Evolutionary conservation across 2,888 invertebrate species (phyloP), one percentile per base, ranked within the genome.

Genomic region (Chelonus formosanus): DNA sequence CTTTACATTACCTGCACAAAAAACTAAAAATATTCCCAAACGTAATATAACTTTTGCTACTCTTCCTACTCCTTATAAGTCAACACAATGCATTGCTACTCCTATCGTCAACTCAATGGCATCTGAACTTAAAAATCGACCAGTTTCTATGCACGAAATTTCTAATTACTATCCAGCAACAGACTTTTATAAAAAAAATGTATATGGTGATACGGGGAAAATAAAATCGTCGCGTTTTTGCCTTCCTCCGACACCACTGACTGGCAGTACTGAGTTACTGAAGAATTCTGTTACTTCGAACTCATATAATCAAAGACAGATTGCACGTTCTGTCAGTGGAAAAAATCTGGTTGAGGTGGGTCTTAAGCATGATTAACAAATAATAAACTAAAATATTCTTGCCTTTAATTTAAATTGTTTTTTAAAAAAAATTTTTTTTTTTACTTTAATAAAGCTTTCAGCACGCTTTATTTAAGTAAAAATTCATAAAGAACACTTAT

Each of bases 271-370:
- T 35, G 77, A 76, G 63, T 75, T 70, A 70, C 63, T 71, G 66
- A 73, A 73, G 68, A 74, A 75, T 73, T 70, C 74, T 68, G 73
- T 71, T 74, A 73, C 70, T 40, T 67, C 75, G 69, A 70, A 75
- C 76, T 75, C 75, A 69, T 74, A 75, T 78, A 80, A 72, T 75
- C 77, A 76, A 69, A 78, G 76, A 79, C 83, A 83, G 83, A 83
- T 80, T 78, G 83, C 83, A 83, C 83, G 83, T 67, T 80, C 83
- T 83, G 83, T 81, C 75, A 76, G 73, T 70, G 80, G 79, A 74
- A 79, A 74, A 73, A 68, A 70, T 75, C 65, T 68, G 80, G 80
- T 79, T 76, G 82, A 83, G 83, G 83, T 83, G 83, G 34, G 82
- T 70, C 61, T 73, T 47, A 68, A 66, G 80, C 80, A 79, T 78